A percentile compares a stretch with the other conserved stretches of the same genome.
These are phyloP conservation scores for Thoracochromis brauschi DNA, from an alignment of 2,113 vertebrate species.

Conservation along the genomic window DNA sequence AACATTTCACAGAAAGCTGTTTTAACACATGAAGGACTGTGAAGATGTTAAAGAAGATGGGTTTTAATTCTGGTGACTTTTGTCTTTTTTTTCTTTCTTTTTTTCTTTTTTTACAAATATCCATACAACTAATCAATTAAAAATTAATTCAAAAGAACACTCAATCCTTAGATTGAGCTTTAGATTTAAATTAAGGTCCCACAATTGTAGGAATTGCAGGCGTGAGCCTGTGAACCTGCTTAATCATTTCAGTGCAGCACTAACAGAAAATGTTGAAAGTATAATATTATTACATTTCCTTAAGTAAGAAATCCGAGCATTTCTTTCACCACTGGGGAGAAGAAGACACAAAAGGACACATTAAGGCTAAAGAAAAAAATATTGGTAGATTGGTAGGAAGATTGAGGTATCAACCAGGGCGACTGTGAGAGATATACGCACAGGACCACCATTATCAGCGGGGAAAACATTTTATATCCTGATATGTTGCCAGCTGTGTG, in stretches of 20 bases:
- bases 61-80: neutral
- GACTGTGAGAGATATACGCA: neutral
- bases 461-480: neutral
- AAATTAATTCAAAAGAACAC: neutral
- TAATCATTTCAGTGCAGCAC: neutral
- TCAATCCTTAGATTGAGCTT: neutral
- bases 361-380: neutral
- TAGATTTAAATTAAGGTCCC: neutral
- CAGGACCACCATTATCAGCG: neutral
- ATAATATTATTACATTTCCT: neutral
- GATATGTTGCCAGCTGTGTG: slow-evolving; percentile 5
- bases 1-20: neutral
- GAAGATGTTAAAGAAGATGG: neutral
- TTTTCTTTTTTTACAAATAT: neutral
- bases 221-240: neutral
- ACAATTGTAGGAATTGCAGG: neutral
- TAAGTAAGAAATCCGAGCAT: neutral
- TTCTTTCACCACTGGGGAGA: neutral
- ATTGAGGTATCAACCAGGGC: neutral
- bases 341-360: neutral
- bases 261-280: neutral
- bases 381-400: neutral
- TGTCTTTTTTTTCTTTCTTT: neutral
- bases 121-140: neutral
- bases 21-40: neutral